Conservation (phyloP, 2,797 vertebrate species). For the Anolis apletophallus region DNA sequence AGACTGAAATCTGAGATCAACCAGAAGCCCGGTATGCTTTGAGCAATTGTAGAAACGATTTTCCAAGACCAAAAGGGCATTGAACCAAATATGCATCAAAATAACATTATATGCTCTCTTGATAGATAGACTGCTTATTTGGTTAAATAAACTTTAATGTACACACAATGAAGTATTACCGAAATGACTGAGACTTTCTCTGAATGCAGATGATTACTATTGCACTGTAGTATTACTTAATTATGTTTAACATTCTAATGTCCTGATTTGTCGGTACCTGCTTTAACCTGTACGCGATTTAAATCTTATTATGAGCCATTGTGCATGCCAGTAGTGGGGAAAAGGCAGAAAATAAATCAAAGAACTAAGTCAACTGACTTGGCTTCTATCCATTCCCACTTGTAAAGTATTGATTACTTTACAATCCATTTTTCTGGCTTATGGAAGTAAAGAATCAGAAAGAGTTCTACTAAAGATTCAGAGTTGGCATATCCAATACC, state of each 20-base stretch:
- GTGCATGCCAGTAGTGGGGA: too few relatives aligned
- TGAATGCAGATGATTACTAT: too few relatives aligned
- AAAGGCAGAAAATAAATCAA: too few relatives aligned
- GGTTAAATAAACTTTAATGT: neutral
- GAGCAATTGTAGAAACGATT: neutral
- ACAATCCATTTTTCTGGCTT: neutral
- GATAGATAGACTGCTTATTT: neutral
- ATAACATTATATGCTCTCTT: neutral
- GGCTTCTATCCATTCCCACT: neutral
- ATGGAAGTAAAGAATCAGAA: neutral
- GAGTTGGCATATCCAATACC: neutral
- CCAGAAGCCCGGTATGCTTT: neutral
- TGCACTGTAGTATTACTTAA: too few relatives aligned
- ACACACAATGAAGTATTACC: too few relatives aligned
- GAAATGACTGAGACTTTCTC: too few relatives aligned
- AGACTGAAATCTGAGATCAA: neutral
- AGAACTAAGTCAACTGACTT: neutral
- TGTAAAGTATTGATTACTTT: neutral
- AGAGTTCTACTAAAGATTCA: neutral
- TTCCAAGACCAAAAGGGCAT: neutral
- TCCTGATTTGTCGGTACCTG: too few relatives aligned
- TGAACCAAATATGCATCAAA: neutral
- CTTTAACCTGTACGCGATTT: too few relatives aligned
- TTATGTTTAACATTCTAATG: too few relatives aligned
- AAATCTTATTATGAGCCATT: too few relatives aligned